A percentile compares a stretch with the other conserved stretches of the same genome.
Conservation (phyloP, 2,888 invertebrate species). For the Rhagonycha lutea region DNA sequence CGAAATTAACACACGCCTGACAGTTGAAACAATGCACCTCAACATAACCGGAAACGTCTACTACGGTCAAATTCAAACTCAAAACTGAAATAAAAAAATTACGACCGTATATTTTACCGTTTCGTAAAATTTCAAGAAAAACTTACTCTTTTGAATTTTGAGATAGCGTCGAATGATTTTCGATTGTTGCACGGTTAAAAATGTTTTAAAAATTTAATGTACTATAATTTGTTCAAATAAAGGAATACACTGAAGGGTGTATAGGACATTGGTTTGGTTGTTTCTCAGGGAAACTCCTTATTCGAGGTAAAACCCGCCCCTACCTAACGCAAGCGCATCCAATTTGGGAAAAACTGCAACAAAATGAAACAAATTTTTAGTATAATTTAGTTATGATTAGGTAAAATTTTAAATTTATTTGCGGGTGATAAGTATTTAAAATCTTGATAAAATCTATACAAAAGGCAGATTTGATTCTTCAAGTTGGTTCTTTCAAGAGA, state of each 20-base stretch:
- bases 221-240: neutral
- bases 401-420: neutral
- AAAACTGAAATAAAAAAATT: neutral
- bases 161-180: neutral
- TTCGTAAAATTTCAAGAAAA: neutral
- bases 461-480: too few species aligned
- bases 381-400: neutral
- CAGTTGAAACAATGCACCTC: neutral
- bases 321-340: slow-evolving; percentile 21
- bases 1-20: neutral
- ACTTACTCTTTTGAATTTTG: neutral
- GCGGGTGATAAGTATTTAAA: neutral
- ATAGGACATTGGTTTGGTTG: slow-evolving; percentile 7
- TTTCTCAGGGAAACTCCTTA: slow-evolving; percentile 8
- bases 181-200: neutral
- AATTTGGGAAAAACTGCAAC: slow-evolving; percentile 1
- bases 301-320: slow-evolving; percentile 8
- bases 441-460: too few species aligned
- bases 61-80: neutral
- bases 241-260: slow-evolving; percentile 6
- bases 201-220: slow-evolving; percentile 1
- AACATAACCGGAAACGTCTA: neutral
- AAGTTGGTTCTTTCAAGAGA: too few species aligned
- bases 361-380: neutral
- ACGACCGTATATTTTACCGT: neutral